Conservation (phyloP, 2,888 invertebrate species). For the Melikaiella ostensackeni region DNA sequence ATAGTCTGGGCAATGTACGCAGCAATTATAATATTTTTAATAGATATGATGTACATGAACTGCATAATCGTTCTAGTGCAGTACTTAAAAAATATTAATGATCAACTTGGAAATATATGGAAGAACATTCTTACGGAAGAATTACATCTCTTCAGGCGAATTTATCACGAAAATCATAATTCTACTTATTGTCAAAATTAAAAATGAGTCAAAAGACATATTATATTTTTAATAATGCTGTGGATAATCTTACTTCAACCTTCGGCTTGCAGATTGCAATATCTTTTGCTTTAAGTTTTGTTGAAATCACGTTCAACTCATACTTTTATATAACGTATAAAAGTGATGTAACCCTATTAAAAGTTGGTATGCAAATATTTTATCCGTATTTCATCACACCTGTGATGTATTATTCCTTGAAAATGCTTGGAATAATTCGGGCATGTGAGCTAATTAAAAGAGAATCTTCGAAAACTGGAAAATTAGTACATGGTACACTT, state of each 20-base stretch:
- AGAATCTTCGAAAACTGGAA: constrained; percentile 59
- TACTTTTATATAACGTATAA: constrained; percentile 63
- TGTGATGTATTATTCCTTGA: constrained; percentile 61
- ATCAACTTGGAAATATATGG: constrained; percentile 54
- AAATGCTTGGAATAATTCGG: constrained; percentile 61
- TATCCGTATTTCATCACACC: constrained; percentile 62
- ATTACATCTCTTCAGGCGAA: constrained; percentile 65
- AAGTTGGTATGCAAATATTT: constrained; percentile 63
- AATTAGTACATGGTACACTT: constrained; percentile 61
- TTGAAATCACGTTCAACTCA: constrained; percentile 65
- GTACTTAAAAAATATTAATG: constrained; percentile 60
- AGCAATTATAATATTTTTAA: constrained; percentile 59
- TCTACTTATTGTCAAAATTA: constrained; percentile 59
- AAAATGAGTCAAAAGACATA: constrained; percentile 59
- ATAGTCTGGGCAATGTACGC: constrained; percentile 52
- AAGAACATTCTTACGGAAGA: constrained; percentile 57
- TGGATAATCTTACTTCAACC: background rate
- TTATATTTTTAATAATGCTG: constrained; percentile 44
- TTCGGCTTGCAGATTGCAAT: background rate
- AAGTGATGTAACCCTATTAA: constrained; percentile 50
- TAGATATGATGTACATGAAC: constrained; percentile 62
- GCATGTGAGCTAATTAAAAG: constrained; percentile 63
- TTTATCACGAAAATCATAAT: constrained; percentile 61
- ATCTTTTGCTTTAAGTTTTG: constrained; percentile 57
- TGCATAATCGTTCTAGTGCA: constrained; percentile 58